A percentile compares a stretch with the other conserved stretches of the same genome.
phyloP scores from a whole-genome alignment of 2,888 invertebrate genomes.

The Sympetrum striolatum region DNA sequence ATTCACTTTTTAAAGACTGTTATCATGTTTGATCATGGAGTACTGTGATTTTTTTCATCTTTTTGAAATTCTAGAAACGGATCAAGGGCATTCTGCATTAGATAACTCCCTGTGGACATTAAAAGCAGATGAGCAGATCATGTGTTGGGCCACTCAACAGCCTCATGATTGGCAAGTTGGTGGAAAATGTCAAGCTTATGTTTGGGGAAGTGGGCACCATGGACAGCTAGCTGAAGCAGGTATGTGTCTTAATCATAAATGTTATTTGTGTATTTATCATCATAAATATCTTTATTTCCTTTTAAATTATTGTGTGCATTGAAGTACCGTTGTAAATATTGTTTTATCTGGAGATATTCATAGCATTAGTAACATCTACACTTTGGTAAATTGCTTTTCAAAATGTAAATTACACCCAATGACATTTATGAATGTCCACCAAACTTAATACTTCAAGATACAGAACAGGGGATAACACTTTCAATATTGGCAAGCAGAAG shows the following conservation, averaged over 20 bases:
- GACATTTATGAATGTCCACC: no score
- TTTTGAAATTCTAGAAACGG: slow-evolving; percentile 33
- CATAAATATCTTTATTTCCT: not conserved
- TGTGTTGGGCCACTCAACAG: slow-evolving; percentile 67
- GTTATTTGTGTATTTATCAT: not conserved
- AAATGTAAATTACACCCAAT: no score
- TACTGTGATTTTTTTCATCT: not conserved
- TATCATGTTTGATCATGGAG: not conserved
- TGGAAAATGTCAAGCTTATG: slow-evolving; percentile 66
- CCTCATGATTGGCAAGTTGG: slow-evolving; percentile 73
- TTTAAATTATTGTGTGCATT: not conserved
- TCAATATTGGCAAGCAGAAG: no score
- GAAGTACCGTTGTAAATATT: no score
- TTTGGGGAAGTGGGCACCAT: slow-evolving; percentile 71
- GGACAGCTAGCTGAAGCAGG: slow-evolving; percentile 68
- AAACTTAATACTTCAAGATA: no score
- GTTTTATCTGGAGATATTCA: no score
- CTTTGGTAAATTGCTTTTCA: no score
- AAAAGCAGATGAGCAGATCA: slow-evolving; percentile 67
- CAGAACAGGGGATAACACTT: no score
- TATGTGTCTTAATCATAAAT: slow-evolving; percentile 42
- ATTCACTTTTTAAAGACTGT: not conserved
- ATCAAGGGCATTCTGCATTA: slow-evolving; percentile 52
- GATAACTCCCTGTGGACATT: slow-evolving; percentile 65
- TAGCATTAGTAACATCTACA: no score